Percentiles rank a stretch among this genome's conserved stretches.
These are phyloP conservation scores for Ranitomeya variabilis DNA, from an alignment of 2,113 vertebrate genomes.

Conservation along the genomic window DNA sequence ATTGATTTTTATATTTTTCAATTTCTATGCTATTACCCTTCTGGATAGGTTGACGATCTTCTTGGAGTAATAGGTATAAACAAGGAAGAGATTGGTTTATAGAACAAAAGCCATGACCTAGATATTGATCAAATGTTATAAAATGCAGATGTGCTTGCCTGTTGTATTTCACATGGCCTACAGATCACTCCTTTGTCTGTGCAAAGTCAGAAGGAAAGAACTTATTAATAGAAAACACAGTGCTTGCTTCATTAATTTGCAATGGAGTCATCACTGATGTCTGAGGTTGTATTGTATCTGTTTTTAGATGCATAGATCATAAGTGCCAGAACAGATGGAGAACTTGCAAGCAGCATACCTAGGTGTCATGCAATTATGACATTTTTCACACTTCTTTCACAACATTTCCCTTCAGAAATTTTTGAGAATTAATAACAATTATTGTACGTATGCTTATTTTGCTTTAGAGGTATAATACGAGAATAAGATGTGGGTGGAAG, in stretches of 20 bases:
- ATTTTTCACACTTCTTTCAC: not conserved
- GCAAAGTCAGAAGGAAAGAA: not conserved
- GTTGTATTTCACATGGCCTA: conserved; percentile 61
- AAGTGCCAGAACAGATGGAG: not conserved
- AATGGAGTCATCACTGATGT: not conserved
- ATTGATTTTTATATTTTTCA: conserved; percentile 53
- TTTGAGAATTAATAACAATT: not conserved
- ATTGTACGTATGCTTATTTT: not conserved
- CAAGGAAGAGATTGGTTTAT: conserved; percentile 63
- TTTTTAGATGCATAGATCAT: not conserved
- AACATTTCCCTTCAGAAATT: not conserved
- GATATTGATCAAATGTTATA: conserved; percentile 70
- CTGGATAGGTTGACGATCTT: conserved; percentile 53
- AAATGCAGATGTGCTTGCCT: conserved; percentile 74
- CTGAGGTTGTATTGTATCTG: not conserved
- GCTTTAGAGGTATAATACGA: not conserved
- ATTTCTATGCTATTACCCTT: conserved; percentile 51
- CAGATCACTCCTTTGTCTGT: not conserved
- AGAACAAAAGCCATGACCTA: conserved; percentile 69
- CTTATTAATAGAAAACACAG: not conserved
- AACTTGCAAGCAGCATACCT: conserved; percentile 3
- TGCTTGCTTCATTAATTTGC: not conserved
- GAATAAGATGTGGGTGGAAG: not conserved
- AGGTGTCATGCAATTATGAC: not conserved
- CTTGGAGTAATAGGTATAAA: conserved; percentile 64